Percentiles rank a stretch among this genome's conserved stretches.
These are phyloP conservation scores for Drosophila nr. perissopoda DNA, from an alignment of 2,888 invertebrate species.

Conservation along the genomic window DNA sequence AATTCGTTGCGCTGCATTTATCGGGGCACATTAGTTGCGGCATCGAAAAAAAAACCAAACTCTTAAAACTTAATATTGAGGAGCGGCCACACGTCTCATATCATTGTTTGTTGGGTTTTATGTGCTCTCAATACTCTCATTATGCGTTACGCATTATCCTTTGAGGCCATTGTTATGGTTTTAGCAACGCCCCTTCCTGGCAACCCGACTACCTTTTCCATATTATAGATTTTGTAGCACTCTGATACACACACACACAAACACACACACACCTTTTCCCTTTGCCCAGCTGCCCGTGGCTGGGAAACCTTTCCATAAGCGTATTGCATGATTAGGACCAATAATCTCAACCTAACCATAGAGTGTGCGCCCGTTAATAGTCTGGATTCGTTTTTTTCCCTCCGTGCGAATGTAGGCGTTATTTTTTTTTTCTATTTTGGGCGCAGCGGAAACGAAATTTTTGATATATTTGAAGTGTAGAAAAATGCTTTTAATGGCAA, in stretches of 20 bases:
- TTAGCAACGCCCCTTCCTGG: slow-evolving; percentile 79
- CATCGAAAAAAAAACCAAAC: slow-evolving; percentile 16
- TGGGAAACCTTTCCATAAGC: slow-evolving; percentile 39
- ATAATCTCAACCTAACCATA: slow-evolving; percentile 57
- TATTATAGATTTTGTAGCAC: slow-evolving; percentile 55
- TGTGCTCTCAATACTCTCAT: slow-evolving; percentile 47
- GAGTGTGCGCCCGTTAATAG: slow-evolving; percentile 64
- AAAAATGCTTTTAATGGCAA: slow-evolving; percentile 54
- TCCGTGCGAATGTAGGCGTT: slow-evolving; percentile 32
- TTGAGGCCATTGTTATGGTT: slow-evolving; percentile 61
- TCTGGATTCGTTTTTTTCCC: slow-evolving; percentile 17
- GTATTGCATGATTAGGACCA: slow-evolving; percentile 72
- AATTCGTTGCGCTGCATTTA: slow-evolving; percentile 67
- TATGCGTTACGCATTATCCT: slow-evolving; percentile 79
- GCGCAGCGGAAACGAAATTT: slow-evolving; percentile 44
- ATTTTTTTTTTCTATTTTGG: slow-evolving; percentile 11
- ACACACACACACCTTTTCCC: slow-evolving; percentile 53
- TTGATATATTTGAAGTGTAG: slow-evolving; percentile 18
- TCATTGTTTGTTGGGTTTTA: slow-evolving; percentile 35
- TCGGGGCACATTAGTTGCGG: slow-evolving; percentile 53
- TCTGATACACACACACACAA: not conserved
- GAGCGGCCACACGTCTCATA: slow-evolving; percentile 44
- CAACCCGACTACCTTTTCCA: slow-evolving; percentile 67
- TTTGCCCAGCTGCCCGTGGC: slow-evolving; percentile 40
- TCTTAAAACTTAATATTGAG: slow-evolving; percentile 4